Conservation (phyloP, 2,797 vertebrate genomes). For the Carduelis carduelis region DNA sequence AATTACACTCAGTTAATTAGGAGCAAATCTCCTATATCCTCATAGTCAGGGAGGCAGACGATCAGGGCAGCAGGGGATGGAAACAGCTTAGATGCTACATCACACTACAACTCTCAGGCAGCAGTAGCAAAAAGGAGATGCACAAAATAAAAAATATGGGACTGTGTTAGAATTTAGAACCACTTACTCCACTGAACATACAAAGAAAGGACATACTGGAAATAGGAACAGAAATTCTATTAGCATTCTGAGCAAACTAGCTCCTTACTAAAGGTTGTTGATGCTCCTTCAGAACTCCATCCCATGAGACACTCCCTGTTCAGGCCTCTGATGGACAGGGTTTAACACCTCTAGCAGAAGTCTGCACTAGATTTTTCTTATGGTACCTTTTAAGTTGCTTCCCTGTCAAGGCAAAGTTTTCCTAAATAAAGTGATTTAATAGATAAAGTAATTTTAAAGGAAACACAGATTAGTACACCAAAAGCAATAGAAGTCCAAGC, state of each 20-base stretch:
- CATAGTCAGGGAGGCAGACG: not conserved
- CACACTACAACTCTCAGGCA: not conserved
- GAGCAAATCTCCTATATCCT: constrained; percentile 37
- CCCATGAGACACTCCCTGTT: not conserved
- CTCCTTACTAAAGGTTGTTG: not conserved
- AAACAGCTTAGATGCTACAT: not conserved
- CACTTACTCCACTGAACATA: not conserved
- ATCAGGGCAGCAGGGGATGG: not conserved
- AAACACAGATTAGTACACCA: not conserved
- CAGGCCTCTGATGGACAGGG: not conserved
- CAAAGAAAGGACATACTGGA: not conserved
- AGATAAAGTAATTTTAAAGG: not conserved
- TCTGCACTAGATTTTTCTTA: not conserved
- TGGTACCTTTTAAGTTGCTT: not conserved
- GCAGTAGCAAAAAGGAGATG: not conserved
- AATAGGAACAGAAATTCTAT: not conserved
- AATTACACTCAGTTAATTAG: constrained; percentile 20
- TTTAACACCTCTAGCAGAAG: not conserved
- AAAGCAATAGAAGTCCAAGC: not conserved
- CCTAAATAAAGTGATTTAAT: not conserved
- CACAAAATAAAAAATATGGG: not conserved
- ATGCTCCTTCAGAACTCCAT: not conserved
- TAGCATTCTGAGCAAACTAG: not conserved
- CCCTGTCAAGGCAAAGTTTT: not conserved
- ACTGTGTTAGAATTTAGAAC: not conserved